Conservation (phyloP, 1,140 invertebrate species). For the Ditylenchus dipsaci region DNA sequence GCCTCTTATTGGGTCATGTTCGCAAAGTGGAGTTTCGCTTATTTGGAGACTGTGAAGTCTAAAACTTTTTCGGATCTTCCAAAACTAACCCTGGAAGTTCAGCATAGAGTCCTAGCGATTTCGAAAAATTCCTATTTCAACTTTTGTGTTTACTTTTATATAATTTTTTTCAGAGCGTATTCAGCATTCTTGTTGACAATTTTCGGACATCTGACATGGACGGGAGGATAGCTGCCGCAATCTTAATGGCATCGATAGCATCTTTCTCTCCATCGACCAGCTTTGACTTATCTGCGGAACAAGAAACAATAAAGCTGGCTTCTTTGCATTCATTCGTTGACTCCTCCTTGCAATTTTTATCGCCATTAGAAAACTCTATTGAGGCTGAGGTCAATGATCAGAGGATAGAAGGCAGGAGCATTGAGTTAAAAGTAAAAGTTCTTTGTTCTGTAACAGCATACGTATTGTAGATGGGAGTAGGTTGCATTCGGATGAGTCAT, state of each 20-base stretch:
- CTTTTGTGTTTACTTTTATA: too few relatives aligned
- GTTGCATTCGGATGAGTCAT: constrained; percentile 1
- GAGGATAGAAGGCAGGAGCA: neutral
- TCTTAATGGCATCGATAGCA: neutral
- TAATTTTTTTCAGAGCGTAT: neutral
- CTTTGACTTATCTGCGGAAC: neutral
- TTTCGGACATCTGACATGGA: neutral
- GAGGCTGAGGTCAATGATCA: neutral
- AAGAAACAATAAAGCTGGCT: neutral
- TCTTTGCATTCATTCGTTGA: neutral
- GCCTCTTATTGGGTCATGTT: too few relatives aligned
- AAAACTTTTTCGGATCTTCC: too few relatives aligned
- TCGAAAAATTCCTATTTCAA: too few relatives aligned
- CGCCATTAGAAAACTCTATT: neutral
- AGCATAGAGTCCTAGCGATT: too few relatives aligned
- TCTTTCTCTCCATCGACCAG: neutral
- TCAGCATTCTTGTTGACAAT: neutral
- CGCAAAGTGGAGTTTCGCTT: too few relatives aligned
- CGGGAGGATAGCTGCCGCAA: neutral
- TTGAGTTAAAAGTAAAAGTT: too few relatives aligned
- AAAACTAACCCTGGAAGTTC: too few relatives aligned
- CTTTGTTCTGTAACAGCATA: neutral
- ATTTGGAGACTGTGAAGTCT: too few relatives aligned
- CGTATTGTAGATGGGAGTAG: neutral
- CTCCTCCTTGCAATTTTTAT: neutral